Evolutionary conservation across 2,113 vertebrate genomes (phyloP).

Genomic region (Cynoglossus semilaevis): DNA sequence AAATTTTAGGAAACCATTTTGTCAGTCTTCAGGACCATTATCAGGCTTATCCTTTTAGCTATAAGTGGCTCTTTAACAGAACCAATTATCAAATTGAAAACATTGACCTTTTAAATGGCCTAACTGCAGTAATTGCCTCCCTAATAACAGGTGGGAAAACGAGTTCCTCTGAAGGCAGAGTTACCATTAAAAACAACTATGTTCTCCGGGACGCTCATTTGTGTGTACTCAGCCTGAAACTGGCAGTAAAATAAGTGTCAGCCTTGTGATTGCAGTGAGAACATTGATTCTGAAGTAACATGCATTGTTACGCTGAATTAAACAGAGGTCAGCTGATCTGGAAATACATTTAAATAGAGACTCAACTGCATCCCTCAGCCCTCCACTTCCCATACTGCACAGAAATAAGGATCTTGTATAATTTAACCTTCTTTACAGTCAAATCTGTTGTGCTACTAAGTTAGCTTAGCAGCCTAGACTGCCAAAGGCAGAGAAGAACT

Average conservation of each 20-base stretch:
- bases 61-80: not conserved
- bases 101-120: no score
- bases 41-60: not conserved
- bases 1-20: not conserved
- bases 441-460: no score
- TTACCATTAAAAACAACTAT: conserved; percentile 12
- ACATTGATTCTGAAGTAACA: conserved; percentile 24
- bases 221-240: conserved; percentile 13
- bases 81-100: not conserved
- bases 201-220: conserved; percentile 6
- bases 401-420: no score
- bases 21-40: not conserved
- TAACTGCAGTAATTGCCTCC: not conserved
- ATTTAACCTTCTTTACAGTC: no score
- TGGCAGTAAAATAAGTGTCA: conserved; percentile 10
- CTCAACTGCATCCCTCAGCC: no score
- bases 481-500: no score
- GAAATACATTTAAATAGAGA: conserved; percentile 53
- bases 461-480: no score
- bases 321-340: conserved; percentile 44
- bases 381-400: no score
- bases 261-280: conserved; percentile 33
- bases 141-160: not conserved
- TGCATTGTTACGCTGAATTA: conserved; percentile 24
- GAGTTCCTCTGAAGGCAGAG: not conserved